Base-by-base conservation (phyloP, 2,113 vertebrate genomes). In the Tragelaphus scriptus region DNA sequence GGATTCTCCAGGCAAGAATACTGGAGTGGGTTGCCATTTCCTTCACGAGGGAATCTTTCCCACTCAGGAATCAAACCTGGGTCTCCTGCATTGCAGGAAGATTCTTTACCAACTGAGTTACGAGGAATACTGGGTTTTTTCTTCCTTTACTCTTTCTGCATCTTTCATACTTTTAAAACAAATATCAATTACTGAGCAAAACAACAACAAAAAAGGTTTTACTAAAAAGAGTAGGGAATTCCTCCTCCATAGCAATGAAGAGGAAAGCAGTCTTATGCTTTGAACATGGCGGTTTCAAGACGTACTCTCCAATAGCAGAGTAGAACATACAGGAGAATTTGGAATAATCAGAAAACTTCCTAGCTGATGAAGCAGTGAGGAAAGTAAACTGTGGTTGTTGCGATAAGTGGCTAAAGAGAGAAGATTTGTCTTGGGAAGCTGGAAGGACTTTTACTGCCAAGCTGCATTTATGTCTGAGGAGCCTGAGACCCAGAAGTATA, bases 81-180 rank as follows among this genome's bases (percentile, higher is more conserved):
- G 32, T n/a, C 63, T 71, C 10, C 10, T 13, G 68, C 5, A 71
- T 11, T 12, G 21, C 68, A 71, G n/a, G 65, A 71, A 71, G 65
- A 71, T 71, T 71, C n/a, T 71, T 71, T 40, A 40, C 21, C 19
- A 21, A 36, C 65, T 71, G 68, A 71, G 19, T 11, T 71, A 40
- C 0, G 4, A 40, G 68, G 10, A 40, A 71, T 44, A 44, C 44
- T 44, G 44, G 40, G 59, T 85, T 75, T 68, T 63, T 86, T 28
- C 81, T 95, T 53, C 88, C 95, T 94, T 90, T 79, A 75, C 61
- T 95, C 71, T 97, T 95, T 96, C 49, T 85, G 36, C 9, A 86
- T 80, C 80, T 91, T 85, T 36, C 26, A 30, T 92, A 77, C 81
- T 92, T 95, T 75, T 92, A 85, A 85, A 92, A 90, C 68, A 53